Percentiles rank a stretch among this genome's conserved stretches.
Evolutionary conservation across 1,140 invertebrate genomes (phyloP).

Genomic region (Protaetia brevitarsis): DNA sequence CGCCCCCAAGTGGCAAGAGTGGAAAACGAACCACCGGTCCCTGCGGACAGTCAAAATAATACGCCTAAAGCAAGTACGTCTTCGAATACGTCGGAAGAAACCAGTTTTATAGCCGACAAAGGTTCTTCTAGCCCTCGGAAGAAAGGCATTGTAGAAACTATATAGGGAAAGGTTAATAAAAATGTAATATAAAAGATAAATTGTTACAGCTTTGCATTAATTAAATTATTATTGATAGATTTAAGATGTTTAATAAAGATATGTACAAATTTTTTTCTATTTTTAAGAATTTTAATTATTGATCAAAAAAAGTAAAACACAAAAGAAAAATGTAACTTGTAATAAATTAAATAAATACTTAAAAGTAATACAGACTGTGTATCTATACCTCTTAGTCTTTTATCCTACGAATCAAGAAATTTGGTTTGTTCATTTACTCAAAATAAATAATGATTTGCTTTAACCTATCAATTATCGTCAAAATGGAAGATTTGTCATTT

Average conservation of each 20-base stretch:
- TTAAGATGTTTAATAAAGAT: conserved; percentile 6
- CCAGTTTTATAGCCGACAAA: conserved; percentile 63
- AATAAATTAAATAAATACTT: conserved; percentile 5
- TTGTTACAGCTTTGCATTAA: conserved; percentile 15
- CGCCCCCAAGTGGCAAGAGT: conserved; percentile 43
- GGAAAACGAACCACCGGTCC: conserved; percentile 30
- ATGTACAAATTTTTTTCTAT: conserved; percentile 20
- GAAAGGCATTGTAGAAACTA: conserved; percentile 66
- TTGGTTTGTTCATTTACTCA: too few relatives aligned
- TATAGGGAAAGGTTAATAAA: conserved; percentile 50
- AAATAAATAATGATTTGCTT: too few relatives aligned
- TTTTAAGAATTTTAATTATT: conserved; percentile 11
- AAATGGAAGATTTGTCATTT: conserved; percentile 28
- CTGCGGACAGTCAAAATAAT: conserved; percentile 32
- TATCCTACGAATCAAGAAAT: too few relatives aligned
- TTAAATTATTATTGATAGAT: conserved; percentile 3
- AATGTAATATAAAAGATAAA: conserved; percentile 13
- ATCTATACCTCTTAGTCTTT: too few relatives aligned
- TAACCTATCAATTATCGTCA: too few relatives aligned
- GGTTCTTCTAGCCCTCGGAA: conserved; percentile 47
- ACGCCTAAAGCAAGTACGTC: conserved; percentile 25
- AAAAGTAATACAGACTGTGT: neutral
- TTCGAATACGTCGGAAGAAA: conserved; percentile 62
- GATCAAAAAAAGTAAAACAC: neutral
- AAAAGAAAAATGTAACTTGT: neutral